phyloP scores from a whole-genome alignment of 2,797 vertebrate genomes.

The Meda fulgida region DNA sequence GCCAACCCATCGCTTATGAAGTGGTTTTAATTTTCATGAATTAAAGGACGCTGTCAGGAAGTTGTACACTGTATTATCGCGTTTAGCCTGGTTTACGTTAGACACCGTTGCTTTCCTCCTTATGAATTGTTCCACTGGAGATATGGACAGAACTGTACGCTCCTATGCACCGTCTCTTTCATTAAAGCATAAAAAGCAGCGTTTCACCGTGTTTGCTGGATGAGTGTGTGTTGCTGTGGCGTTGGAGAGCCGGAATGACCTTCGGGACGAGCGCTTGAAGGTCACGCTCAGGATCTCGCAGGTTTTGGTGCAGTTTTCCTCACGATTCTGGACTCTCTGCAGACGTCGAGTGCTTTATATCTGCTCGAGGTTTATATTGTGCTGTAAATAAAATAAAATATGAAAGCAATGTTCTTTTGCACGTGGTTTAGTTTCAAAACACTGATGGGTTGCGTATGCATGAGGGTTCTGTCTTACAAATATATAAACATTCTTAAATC shows the following conservation, averaged over 20 bases:
- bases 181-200: constrained; percentile 68
- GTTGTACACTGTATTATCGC: constrained; percentile 79
- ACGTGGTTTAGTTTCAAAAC: not conserved
- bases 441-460: fast-evolving
- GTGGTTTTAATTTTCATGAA: constrained; percentile 56
- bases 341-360: constrained; percentile 4
- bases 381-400: constrained; percentile 87
- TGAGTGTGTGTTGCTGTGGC: constrained; percentile 47
- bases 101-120: constrained; percentile 56
- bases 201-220: constrained; percentile 62
- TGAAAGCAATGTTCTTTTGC: constrained; percentile 71
- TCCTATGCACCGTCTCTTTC: constrained; percentile 75
- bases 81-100: constrained; percentile 62
- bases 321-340: not conserved
- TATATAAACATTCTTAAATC: not conserved
- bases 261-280: constrained; percentile 45
- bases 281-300: not conserved
- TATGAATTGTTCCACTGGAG: constrained; percentile 74
- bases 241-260: constrained; percentile 40
- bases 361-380: constrained; percentile 73
- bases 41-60: constrained; percentile 63
- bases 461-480: too few relatives aligned
- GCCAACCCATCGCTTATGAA: constrained; percentile 77
- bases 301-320: constrained; percentile 46
- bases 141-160: constrained; percentile 69